Conservation (phyloP, 1,140 invertebrate genomes). For the Acromyrmex heyeri region DNA sequence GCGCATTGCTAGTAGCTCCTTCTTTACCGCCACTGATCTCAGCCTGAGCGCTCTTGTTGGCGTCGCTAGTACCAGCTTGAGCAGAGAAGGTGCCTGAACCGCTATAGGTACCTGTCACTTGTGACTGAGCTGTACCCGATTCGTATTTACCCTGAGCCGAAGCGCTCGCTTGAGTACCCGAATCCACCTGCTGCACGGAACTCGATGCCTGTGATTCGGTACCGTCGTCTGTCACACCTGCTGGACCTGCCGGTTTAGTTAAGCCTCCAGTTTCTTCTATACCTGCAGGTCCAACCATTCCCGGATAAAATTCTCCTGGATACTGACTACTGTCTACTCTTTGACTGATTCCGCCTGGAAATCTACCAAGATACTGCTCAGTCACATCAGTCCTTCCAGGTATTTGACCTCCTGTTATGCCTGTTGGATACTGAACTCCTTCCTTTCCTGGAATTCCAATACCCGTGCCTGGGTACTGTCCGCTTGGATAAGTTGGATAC, state of each 20-base stretch:
- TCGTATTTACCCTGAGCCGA: constrained; percentile 91
- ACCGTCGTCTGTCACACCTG: constrained; percentile 83
- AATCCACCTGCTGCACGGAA: constrained; percentile 89
- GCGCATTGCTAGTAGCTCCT: constrained; percentile 91
- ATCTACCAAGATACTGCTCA: constrained; percentile 26
- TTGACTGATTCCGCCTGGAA: not conserved
- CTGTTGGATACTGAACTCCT: constrained; percentile 29
- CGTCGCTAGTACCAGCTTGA: constrained; percentile 92
- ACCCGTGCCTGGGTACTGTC: constrained; percentile 3
- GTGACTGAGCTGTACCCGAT: constrained; percentile 91
- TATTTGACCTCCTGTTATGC: constrained; percentile 2
- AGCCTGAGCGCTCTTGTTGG: constrained; percentile 90
- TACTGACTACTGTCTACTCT: constrained; percentile 11
- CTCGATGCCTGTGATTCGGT: constrained; percentile 92
- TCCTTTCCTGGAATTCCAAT: constrained; percentile 6
- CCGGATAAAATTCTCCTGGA: constrained; percentile 26
- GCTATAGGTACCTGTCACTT: constrained; percentile 92
- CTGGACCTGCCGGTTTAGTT: not conserved
- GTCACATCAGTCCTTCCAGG: not conserved
- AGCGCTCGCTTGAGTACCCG: constrained; percentile 91
- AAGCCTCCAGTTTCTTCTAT: constrained; percentile 28
- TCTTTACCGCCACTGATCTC: constrained; percentile 91
- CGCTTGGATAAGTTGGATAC: constrained; percentile 3
- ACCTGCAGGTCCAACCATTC: not conserved
- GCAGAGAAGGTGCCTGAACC: constrained; percentile 93